Evolutionary conservation across 1,140 invertebrate genomes (phyloP).

Genomic region (Euschistus heros): DNA sequence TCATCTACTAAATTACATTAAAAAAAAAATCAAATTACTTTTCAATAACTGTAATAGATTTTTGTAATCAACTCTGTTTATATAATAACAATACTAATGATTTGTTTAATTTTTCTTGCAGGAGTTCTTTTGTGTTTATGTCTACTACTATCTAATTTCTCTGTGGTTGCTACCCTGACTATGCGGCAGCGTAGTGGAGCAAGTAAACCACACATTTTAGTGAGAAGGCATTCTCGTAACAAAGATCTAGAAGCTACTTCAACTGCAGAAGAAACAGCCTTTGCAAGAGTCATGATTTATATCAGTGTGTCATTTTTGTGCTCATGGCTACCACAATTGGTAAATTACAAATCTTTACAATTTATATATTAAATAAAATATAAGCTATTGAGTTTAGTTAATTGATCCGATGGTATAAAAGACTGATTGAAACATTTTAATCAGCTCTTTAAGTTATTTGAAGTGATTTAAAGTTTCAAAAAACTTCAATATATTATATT

Average conservation of each 20-base stretch:
- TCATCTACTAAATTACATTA: no score
- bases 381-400: no score
- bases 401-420: no score
- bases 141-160: conserved; percentile 69
- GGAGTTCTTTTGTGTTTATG: conserved; percentile 59
- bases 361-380: no score
- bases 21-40: neutral
- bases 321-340: conserved; percentile 81
- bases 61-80: no score
- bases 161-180: conserved; percentile 58
- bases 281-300: conserved; percentile 70
- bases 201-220: conserved; percentile 24
- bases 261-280: conserved; percentile 67
- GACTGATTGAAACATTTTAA: no score
- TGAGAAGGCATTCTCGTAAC: conserved; percentile 30
- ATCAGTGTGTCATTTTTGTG: conserved; percentile 69
- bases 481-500: no score
- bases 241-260: conserved; percentile 28
- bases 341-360: conserved; percentile 36
- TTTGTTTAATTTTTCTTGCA: conserved; percentile 34
- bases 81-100: neutral
- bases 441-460: no score
- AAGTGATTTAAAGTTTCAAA: no score
- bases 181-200: conserved; percentile 17
- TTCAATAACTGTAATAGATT: no score